Evolutionary conservation across 2,113 vertebrate species (phyloP), one percentile per base, ranked within the genome.

Genomic region (Pao palembangensis): DNA sequence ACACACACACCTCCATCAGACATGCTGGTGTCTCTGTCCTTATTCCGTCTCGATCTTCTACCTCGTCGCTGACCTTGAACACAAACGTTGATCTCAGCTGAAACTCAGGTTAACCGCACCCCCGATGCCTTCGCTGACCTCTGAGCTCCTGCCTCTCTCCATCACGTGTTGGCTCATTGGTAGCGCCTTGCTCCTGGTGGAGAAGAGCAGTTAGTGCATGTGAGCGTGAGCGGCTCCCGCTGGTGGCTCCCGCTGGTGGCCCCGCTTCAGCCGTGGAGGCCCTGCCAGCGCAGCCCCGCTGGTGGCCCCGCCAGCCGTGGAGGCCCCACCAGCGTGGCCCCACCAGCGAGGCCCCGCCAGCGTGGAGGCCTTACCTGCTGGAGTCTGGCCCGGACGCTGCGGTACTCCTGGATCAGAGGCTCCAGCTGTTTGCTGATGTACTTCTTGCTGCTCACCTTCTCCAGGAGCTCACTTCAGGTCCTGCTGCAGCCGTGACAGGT

Each of bases 11-110:
- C 94, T 79, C 96, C 93, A 8, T 99, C 96, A 1, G 95, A 96
- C 94, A 99, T 98, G 72, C 96, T 99, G 92, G 93, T 98, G 62
- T 94, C 96, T 61, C 93, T 98, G 83, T 98, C 96, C 89, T 99
- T 96, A 74, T 87, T 98, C 97, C 79, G 96, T 95, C 79, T 98
- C 98, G 61, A 99, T 92, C 82, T 92, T 98, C 64, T 98, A 98
- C 85, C 76, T 94, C 92, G 89, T 98, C 96, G 48, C 93, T 97
- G 77, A 98, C 88, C 96, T 99, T 88, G 79, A 81, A 87, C 52
- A 64, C 46, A 47, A 57, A 28, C 15, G 6, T 3, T 38, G 34
- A 8, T n/a, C n/a, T n/a, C n/a, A n/a, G n/a, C n/a, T n/a, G n/a
- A n/a, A n/a, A n/a, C n/a, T n/a, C n/a, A n/a, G n/a, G n/a, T n/a